Evolutionary conservation across 2,797 vertebrate species (phyloP).

Genomic region (Acanthornis magna): DNA sequence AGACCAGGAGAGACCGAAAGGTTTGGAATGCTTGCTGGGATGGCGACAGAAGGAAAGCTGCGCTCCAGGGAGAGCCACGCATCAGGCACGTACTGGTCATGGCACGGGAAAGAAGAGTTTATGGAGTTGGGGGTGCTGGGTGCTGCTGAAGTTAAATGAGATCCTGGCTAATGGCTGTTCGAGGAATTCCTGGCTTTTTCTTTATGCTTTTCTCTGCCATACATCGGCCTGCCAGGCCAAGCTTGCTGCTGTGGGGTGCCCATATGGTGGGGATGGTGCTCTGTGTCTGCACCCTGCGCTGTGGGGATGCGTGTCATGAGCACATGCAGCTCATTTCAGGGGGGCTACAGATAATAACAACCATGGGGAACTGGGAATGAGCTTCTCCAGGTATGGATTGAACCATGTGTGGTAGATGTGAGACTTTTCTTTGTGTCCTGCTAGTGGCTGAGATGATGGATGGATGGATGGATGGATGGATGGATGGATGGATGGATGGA

Average conservation of each 20-base stretch:
- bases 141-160: background rate
- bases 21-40: background rate
- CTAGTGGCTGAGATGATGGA: background rate
- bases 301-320: accelerated
- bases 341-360: background rate
- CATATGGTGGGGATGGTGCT: accelerated
- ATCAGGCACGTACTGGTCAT: accelerated
- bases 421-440: background rate
- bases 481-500: background rate
- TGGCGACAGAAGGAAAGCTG: background rate
- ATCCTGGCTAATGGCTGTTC: background rate
- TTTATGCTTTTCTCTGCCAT: background rate
- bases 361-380: background rate
- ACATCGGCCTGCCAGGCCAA: background rate
- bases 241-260: background rate
- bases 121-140: background rate
- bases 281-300: background rate
- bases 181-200: background rate
- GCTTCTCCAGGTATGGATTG: background rate
- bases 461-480: background rate
- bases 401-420: accelerated
- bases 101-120: background rate
- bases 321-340: background rate
- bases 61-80: accelerated
- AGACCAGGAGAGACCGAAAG: background rate